Base-by-base conservation (phyloP, 2,113 vertebrate genomes). In the Spermophilus dauricus region DNA sequence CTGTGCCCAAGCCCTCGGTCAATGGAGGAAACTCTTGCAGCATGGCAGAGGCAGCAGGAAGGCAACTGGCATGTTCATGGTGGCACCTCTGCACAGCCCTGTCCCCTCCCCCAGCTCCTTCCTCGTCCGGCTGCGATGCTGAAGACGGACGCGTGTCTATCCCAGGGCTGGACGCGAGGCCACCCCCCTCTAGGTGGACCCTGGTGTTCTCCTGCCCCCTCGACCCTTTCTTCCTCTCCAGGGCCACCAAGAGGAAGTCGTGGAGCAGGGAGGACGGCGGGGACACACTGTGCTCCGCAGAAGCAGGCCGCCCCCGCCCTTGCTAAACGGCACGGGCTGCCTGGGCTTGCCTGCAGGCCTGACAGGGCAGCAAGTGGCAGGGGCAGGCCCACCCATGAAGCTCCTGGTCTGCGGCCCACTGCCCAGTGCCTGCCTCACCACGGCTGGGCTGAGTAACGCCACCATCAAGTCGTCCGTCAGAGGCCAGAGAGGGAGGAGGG, bases 11-110 rank as follows among this genome's bases (percentile, higher is more conserved):
- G 51, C 20, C 65, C 42, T 63, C 30, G 3, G 61, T 39, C 20
- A 58, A 58, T 8, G 6, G 20, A 20, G 18, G 56, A 7, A 8
- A 58, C 5, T 58, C 24, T 13, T 20, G 12, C 5, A 26, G 20
- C 20, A 0, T 58, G 56, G 20, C 56, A 58, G 18, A 22, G 81
- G 69, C 61, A 51, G 0, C 17, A 17, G 73, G 61, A n/a, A 69
- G 37, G 9, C 6, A 12, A 13, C 22, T 42, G 3, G 42, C 12
- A n/a, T 1, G n/a, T n/a, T 48, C 3, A 1, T 0, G 45, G 8
- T 1, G 69, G 69, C 58, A 39, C 63, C 51, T 87, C 9, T 0
- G 0, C 1, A 26, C 30, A 75, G 73, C 18, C 13, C 58, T 67
- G 51, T 89, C 69, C 51, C 8, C n/a, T 70, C 13, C 37, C 0